A percentile compares a stretch with the other conserved stretches of the same genome.
These are phyloP conservation scores for Corydoras sp. DNA, from an alignment of 2,113 vertebrate species.

Conservation along the genomic window DNA sequence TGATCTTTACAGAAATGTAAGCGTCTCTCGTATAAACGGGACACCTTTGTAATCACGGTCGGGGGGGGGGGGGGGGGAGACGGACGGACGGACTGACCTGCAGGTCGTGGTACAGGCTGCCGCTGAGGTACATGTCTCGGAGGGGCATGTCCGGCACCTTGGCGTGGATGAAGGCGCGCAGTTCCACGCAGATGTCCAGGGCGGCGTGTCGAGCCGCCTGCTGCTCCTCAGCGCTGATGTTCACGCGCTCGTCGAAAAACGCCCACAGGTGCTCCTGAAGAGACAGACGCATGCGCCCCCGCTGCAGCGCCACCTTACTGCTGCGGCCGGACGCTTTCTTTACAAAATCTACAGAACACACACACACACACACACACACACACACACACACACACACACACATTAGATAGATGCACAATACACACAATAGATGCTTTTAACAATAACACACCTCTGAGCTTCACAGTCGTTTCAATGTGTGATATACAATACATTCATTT, in stretches of 20 bases:
- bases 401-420: slow-evolving; percentile 57
- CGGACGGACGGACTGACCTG: slow-evolving; percentile 70
- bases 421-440: too few species aligned
- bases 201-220: slow-evolving; percentile 84
- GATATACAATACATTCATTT: too few species aligned
- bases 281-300: slow-evolving; percentile 83
- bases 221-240: slow-evolving; percentile 82
- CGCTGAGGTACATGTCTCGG: slow-evolving; percentile 94
- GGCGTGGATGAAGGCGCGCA: slow-evolving; percentile 84
- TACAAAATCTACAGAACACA: slow-evolving; percentile 54
- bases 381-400: too few species aligned
- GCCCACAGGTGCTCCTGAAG: slow-evolving; percentile 87
- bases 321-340: slow-evolving; percentile 50
- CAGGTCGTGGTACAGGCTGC: slow-evolving; percentile 92
- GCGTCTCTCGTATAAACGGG: too few species aligned
- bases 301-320: slow-evolving; percentile 77
- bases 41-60: too few species aligned
- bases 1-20: too few species aligned
- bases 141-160: slow-evolving; percentile 96
- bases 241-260: slow-evolving; percentile 78
- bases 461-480: too few species aligned
- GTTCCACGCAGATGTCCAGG: slow-evolving; percentile 90
- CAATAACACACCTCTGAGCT: too few species aligned
- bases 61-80: not conserved
- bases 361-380: slow-evolving; percentile 9